phyloP scores from a whole-genome alignment of 2,113 vertebrate species.

The Strix aluco region DNA sequence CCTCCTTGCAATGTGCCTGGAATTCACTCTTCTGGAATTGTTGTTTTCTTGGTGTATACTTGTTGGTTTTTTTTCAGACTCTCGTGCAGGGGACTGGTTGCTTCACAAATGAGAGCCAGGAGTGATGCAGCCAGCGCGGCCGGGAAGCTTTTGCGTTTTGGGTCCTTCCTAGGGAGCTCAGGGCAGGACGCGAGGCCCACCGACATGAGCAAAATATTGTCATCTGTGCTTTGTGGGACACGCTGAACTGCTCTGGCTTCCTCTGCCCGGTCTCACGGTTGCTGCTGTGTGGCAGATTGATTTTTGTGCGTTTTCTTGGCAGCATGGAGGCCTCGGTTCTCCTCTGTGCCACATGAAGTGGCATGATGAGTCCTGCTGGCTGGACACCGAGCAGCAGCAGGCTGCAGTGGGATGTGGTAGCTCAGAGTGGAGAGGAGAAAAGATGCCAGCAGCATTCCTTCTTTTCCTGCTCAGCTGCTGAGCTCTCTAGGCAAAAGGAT shows the following conservation, averaged over 20 bases:
- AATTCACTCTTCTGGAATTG: conserved; percentile 3
- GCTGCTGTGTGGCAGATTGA: not conserved
- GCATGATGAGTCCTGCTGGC: accelerated
- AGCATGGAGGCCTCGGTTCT: not conserved
- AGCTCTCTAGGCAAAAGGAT: not conserved
- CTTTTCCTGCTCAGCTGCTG: not conserved
- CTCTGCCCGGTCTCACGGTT: not conserved
- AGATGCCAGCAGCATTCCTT: not conserved
- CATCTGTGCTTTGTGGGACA: not conserved
- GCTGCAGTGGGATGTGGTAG: accelerated
- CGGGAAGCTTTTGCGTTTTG: not conserved
- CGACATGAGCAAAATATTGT: not conserved
- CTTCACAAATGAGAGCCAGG: not conserved
- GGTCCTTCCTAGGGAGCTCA: not conserved
- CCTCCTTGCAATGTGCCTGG: conserved; percentile 30
- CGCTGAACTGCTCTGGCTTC: not conserved
- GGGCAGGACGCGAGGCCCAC: not conserved
- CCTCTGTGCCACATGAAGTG: not conserved
- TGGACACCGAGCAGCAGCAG: not conserved
- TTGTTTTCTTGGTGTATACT: not conserved
- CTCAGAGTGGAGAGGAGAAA: not conserved
- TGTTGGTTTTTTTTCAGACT: not conserved
- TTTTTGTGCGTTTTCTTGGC: not conserved
- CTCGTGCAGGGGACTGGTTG: not conserved
- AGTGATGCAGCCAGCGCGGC: not conserved